A percentile compares a stretch with the other conserved stretches of the same genome.
phyloP scores from a whole-genome alignment of 2,888 invertebrate species.

The Merodon equestris region DNA sequence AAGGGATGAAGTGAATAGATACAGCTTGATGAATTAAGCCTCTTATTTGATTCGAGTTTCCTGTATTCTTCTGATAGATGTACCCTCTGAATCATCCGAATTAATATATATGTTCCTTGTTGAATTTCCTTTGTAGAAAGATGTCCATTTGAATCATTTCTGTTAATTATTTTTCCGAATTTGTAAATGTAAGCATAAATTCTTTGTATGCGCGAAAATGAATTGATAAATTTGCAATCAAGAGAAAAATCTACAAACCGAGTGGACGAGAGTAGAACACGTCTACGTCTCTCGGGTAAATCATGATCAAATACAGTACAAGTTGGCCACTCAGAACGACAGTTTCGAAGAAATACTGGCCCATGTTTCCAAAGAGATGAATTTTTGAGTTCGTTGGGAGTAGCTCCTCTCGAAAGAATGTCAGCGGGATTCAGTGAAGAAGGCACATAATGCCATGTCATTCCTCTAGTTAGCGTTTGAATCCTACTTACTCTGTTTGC shows the following conservation, averaged over 20 bases:
- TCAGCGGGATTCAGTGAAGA: conserved; percentile 44
- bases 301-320: conserved; percentile 26
- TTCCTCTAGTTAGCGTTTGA: conserved; percentile 41
- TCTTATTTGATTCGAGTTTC: conserved; percentile 12
- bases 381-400: conserved; percentile 34
- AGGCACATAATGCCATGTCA: conserved; percentile 41
- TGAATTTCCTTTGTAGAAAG: conserved; percentile 17
- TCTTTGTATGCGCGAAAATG: conserved; percentile 3
- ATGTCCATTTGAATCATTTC: neutral
- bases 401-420: conserved; percentile 41
- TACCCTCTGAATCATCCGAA: conserved; percentile 23
- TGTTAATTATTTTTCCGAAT: neutral
- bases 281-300: conserved; percentile 41
- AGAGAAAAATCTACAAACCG: neutral
- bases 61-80: conserved; percentile 22
- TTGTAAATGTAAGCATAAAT: conserved; percentile 18
- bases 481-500: conserved; percentile 28
- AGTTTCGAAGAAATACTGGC: conserved; percentile 1
- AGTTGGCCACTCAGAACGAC: conserved; percentile 29
- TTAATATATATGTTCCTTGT: conserved; percentile 20
- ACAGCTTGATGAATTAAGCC: conserved; percentile 18
- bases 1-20: conserved; percentile 36
- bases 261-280: neutral
- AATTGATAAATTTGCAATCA: conserved; percentile 14
- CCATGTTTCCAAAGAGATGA: conserved; percentile 36